phyloP scores from a whole-genome alignment of 1,140 invertebrate species.

The Heliconius himera region DNA sequence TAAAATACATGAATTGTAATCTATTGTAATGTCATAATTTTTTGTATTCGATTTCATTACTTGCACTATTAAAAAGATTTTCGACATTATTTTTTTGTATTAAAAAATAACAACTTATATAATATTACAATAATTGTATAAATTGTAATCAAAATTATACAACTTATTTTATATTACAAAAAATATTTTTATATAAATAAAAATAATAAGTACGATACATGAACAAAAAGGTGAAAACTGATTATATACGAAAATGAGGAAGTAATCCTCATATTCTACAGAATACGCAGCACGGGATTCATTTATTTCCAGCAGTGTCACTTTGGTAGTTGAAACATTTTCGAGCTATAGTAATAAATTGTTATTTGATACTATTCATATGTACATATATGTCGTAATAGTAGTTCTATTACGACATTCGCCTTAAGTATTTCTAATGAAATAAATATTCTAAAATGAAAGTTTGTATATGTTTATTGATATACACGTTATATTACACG shows the following conservation, averaged over 20 bases:
- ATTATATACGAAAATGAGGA: not conserved
- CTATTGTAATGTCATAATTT: too few species aligned
- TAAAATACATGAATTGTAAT: too few species aligned
- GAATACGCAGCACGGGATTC: constrained; percentile 20
- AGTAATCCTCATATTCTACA: not conserved
- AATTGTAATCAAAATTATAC: too few species aligned
- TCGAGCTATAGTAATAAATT: constrained; percentile 46
- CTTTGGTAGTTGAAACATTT: constrained; percentile 30
- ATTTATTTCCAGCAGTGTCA: constrained; percentile 39
- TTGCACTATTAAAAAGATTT: too few species aligned
- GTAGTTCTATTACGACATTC: constrained; percentile 21
- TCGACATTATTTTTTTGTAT: too few species aligned
- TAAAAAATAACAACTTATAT: too few species aligned
- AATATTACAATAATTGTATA: too few species aligned
- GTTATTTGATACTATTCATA: constrained; percentile 43
- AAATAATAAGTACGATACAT: too few species aligned
- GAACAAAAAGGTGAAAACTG: too few species aligned
- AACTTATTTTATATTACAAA: too few species aligned
- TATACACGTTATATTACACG: not conserved
- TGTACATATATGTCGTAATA: constrained; percentile 38
- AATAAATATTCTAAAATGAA: constrained; percentile 21
- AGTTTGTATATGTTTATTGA: not conserved
- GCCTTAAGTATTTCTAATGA: constrained; percentile 22
- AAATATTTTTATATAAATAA: too few species aligned
- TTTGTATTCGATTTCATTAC: too few species aligned